These are phyloP conservation scores for Lordiphosa clarofinis DNA, from an alignment of 1,140 invertebrate species.

Conservation along the genomic window DNA sequence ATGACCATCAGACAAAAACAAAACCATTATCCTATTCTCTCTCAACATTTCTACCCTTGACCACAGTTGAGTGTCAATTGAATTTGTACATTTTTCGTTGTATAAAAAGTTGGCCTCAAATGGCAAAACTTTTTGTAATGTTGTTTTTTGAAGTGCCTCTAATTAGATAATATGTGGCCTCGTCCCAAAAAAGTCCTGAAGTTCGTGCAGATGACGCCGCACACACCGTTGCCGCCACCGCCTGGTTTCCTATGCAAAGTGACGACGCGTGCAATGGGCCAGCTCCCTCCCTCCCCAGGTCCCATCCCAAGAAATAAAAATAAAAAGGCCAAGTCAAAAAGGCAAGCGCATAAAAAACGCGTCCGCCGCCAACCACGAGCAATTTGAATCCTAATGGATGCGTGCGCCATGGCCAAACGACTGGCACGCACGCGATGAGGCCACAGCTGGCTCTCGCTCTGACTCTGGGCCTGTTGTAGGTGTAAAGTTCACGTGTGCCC, in stretches of 20 bases:
- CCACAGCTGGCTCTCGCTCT: conserved; percentile 24
- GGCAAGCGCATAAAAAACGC: conserved; percentile 62
- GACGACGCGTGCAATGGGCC: conserved; percentile 49
- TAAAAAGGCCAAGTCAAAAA: conserved; percentile 50
- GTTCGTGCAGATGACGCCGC: conserved; percentile 57
- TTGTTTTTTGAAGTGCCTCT: conserved; percentile 61
- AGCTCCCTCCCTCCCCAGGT: conserved; percentile 1
- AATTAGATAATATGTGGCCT: conserved; percentile 75
- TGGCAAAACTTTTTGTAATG: conserved; percentile 76
- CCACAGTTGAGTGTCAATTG: conserved; percentile 48
- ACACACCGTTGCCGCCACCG: not conserved
- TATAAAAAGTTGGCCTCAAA: conserved; percentile 57
- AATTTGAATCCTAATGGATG: conserved; percentile 78
- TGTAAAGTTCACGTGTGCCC: conserved; percentile 76
- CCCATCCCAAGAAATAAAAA: conserved; percentile 22
- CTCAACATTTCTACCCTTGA: too few relatives aligned
- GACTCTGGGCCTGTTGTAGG: conserved; percentile 42
- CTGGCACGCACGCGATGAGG: conserved; percentile 67
- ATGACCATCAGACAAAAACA: not conserved
- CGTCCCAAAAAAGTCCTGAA: conserved; percentile 14
- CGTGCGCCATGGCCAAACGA: conserved; percentile 65
- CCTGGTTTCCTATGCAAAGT: conserved; percentile 61
- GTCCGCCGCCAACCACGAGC: conserved; percentile 50
- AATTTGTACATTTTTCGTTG: conserved; percentile 18
- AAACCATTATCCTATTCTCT: conserved; percentile 9